A percentile compares a stretch with the other conserved stretches of the same genome.
Conservation (phyloP, 1,140 invertebrate species). For the Ladona fulva region DNA sequence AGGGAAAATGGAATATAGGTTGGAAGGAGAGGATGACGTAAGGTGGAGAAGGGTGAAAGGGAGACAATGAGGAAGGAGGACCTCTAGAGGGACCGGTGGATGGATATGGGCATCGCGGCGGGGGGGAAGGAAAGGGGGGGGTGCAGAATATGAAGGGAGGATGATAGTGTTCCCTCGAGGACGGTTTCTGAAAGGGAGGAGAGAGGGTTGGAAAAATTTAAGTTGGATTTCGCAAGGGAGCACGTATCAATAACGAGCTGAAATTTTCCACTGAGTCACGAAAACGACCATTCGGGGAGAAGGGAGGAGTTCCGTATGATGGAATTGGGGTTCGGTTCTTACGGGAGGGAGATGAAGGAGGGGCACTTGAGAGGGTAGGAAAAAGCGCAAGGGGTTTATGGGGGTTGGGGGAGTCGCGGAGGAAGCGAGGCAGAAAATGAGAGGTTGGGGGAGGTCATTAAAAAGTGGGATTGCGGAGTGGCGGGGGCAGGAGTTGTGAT, state of each 20-base stretch:
- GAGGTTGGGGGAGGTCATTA: too few species aligned
- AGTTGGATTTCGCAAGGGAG: slow-evolving; percentile 7
- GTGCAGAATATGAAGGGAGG: not conserved
- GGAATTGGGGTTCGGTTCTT: not conserved
- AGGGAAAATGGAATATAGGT: too few species aligned
- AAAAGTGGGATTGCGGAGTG: too few species aligned
- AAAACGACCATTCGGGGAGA: not conserved
- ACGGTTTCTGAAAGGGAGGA: not conserved
- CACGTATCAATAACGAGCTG: not conserved
- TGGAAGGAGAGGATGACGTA: not conserved
- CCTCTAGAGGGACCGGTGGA: not conserved
- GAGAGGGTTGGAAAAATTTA: slow-evolving; percentile 4
- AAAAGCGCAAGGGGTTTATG: not conserved
- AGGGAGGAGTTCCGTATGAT: not conserved
- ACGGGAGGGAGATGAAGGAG: not conserved
- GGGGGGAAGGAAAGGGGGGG: too few species aligned
- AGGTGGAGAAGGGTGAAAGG: not conserved
- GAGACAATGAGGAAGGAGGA: not conserved
- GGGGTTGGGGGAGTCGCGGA: not conserved
- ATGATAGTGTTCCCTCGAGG: not conserved
- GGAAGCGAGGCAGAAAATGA: too few species aligned
- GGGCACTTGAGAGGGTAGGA: not conserved
- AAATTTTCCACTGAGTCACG: not conserved
- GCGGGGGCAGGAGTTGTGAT: too few species aligned
- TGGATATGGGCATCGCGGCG: too few species aligned